Evolutionary conservation across 2,113 vertebrate genomes (phyloP), one percentile per base, ranked within the genome.

Genomic region (Lepidothrix coronata): DNA sequence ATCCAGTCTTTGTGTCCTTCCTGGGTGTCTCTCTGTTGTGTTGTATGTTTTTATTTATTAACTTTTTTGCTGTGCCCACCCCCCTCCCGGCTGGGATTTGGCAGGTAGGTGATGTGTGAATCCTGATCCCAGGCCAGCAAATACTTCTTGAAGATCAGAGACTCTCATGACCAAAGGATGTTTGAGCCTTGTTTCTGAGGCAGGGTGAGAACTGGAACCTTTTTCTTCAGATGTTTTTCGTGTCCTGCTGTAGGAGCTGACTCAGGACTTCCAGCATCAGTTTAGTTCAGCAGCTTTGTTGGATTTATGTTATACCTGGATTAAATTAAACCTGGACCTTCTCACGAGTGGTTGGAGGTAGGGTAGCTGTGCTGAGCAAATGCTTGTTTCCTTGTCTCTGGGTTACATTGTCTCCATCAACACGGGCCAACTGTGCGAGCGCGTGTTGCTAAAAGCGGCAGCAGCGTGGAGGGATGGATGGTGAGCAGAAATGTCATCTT

Each of bases 321-420:
- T 90, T 90, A 71, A 90, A 90, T 84, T 71, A 84, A 71, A 63
- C 51, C 78, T 86, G 83, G 93, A 57, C 63, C 81, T 93, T 82
- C 87, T 88, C 82, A 4, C 0, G 9, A 82, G 67, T 9, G 16
- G 71, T 35, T 68, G 84, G 72, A 93, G 85, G 39, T 30, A 46
- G 27, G 0, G 0, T 70, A 67, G 95, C 77, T 52, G 63, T 62
- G 68, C 93, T 85, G 61, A 66, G 85, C 76, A 57, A 87, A 49
- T 6, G 51, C 61, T 61, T 3, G 7, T 55, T 58, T 74, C 41
- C 73, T 71, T 65, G 76, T 81, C 28, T 5, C 66, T 91, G 85
- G 51, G 48, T 92, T 81, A 9, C 52, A 35, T 85, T 84, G 74
- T 65, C 87, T 91, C 91, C 17, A 8, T 94, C 93, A 82, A 10